These are phyloP conservation scores for Hypomecis punctinalis DNA, from an alignment of 2,888 invertebrate species.

Conservation along the genomic window DNA sequence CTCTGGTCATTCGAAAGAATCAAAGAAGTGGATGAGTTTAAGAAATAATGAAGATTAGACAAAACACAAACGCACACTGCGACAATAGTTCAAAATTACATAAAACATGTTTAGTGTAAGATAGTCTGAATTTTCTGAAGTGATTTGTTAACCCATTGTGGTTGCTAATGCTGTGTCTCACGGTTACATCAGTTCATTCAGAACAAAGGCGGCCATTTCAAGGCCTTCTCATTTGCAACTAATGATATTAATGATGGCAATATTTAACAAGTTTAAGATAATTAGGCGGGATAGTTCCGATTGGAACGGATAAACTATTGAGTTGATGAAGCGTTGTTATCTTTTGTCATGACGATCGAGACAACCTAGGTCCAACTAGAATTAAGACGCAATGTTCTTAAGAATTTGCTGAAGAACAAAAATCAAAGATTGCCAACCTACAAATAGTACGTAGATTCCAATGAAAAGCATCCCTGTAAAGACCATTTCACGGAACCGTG, in stretches of 20 bases:
- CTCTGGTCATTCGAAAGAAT: no score
- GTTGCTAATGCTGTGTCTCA: constrained; percentile 10
- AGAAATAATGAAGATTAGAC: no score
- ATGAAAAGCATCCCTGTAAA: no score
- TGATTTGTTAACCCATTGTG: constrained; percentile 29
- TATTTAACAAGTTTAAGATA: constrained; percentile 3
- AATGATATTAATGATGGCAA: constrained; percentile 12
- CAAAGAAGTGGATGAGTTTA: no score
- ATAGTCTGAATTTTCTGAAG: constrained; percentile 8
- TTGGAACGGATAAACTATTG: neutral
- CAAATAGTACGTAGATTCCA: no score
- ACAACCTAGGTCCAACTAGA: no score
- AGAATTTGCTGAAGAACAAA: no score
- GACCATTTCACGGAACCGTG: no score
- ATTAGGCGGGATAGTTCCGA: neutral
- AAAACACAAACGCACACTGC: neutral
- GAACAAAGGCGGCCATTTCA: constrained; percentile 38
- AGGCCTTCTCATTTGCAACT: constrained; percentile 32
- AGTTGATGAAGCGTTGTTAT: neutral
- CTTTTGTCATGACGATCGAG: no score
- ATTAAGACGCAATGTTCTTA: no score
- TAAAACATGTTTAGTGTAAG: neutral
- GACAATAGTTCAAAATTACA: constrained; percentile 8
- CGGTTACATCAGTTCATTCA: constrained; percentile 24
- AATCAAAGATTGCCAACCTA: no score